Percentiles rank a stretch among this genome's conserved stretches.
These are phyloP conservation scores for Ganaspis brasiliensis DNA, from an alignment of 2,888 invertebrate genomes.

Conservation along the genomic window DNA sequence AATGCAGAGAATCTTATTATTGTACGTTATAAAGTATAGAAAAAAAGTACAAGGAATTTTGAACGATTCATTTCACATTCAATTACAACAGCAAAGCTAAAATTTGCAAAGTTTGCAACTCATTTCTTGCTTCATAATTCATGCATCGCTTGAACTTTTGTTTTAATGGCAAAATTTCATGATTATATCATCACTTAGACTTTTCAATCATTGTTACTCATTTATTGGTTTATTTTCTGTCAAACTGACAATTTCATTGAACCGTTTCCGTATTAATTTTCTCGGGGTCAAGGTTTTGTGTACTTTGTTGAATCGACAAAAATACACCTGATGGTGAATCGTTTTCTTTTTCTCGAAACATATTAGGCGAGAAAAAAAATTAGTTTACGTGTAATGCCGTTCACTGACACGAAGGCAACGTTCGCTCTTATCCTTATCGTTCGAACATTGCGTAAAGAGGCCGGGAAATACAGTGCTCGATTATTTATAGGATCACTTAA, in stretches of 20 bases:
- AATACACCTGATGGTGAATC: neutral
- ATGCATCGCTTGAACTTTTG: conserved; percentile 4
- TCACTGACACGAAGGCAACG: conserved; percentile 22
- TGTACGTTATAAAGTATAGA: no score
- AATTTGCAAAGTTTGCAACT: conserved; percentile 19
- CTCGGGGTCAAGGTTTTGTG: conserved; percentile 18
- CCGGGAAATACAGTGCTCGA: conserved; percentile 69
- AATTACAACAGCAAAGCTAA: conserved; percentile 6
- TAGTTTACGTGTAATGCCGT: neutral
- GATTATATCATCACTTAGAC: conserved; percentile 3
- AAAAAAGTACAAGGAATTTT: neutral
- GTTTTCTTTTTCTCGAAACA: neutral
- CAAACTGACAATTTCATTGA: no score
- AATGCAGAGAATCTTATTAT: no score
- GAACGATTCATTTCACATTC: conserved; percentile 1
- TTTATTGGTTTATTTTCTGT: conserved; percentile 3
- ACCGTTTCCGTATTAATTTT: no score
- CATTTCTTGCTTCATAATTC: conserved; percentile 17
- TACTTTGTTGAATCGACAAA: neutral
- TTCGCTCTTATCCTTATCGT: conserved; percentile 68
- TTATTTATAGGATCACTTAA: conserved; percentile 68
- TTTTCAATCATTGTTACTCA: neutral
- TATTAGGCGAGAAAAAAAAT: neutral
- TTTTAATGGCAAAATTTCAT: neutral
- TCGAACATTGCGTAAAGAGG: conserved; percentile 68